Base-by-base conservation (phyloP, 2,113 vertebrate genomes). In the Oncorhynchus keta region DNA sequence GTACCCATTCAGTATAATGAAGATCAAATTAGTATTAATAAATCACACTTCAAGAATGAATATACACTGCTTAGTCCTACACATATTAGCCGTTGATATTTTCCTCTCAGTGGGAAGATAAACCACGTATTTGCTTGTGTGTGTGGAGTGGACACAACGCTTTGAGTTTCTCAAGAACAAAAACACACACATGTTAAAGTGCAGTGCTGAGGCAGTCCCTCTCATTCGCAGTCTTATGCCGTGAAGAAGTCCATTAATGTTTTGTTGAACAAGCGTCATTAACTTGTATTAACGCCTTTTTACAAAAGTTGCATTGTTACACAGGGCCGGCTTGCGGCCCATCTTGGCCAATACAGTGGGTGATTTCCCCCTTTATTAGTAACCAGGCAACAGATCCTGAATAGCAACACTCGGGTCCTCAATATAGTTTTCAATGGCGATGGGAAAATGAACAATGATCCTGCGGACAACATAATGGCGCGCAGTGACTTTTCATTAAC, bases 401-500 rank as follows among this genome's bases (percentile, higher is more conserved):
- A 99, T 97, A 95, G 95, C 96, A 98, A 96, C 95, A 95, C 97
- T 97, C 95, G 93, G 91, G 93, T 97, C 95, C 95, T 95, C 95
- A 95, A 95, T 95, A 96, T 96, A 97, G 96, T 96, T 94, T 94
- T 97, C 95, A 96, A 96, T 97, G 95, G 96, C 94, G 93, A 95
- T 94, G 95, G 93, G 89, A 86, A 95, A 96, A 96, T 96, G 96
- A 98, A 98, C 96, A 99, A 99, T 98, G 97, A 98, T 97, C 94
- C 95, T 90, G 94, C 90, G 95, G 95, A 97, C 96, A 96, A 96
- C 96, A 96, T 97, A 96, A 97, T 97, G 95, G 96, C 95, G 96
- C 93, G 95, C 95, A 96, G 95, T 97, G 97, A 98, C 97, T 98
- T 99, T 97, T 96, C 97, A 96, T 95, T 95, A 96, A 95, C 97